Percentiles rank a stretch among this genome's conserved stretches.
Conservation (phyloP, 92 coral and sea anemone genomes). For the Pocillopora meandrina region DNA sequence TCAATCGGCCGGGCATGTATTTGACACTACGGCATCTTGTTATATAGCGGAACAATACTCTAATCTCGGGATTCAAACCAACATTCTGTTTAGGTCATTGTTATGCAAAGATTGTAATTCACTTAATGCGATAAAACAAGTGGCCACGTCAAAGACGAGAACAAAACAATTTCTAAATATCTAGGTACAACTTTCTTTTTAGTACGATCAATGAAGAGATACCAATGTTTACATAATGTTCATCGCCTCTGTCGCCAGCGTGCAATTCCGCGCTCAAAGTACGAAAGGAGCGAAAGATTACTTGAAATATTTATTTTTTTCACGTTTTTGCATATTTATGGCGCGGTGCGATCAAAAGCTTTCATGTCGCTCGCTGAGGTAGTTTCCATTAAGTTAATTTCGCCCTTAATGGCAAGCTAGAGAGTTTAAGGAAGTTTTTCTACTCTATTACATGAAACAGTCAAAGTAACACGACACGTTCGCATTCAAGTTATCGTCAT, state of each 20-base stretch:
- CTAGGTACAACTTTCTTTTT: slow-evolving; percentile 62
- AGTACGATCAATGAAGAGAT: slow-evolving; percentile 67
- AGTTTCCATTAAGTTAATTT: slow-evolving; percentile 40
- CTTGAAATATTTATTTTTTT: slow-evolving; percentile 69
- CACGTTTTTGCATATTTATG: slow-evolving; percentile 77
- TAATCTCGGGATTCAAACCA: slow-evolving; percentile 94
- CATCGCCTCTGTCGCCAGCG: slow-evolving; percentile 28
- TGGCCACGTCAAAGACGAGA: slow-evolving; percentile 88
- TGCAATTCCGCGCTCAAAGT: slow-evolving; percentile 36
- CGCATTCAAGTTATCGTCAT: slow-evolving; percentile 6
- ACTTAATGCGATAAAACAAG: slow-evolving; percentile 99
- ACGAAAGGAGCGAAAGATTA: slow-evolving; percentile 46
- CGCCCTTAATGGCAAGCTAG: slow-evolving; percentile 7
- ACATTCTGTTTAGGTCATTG: slow-evolving; percentile 87
- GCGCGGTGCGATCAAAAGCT: slow-evolving; percentile 70
- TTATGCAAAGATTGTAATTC: slow-evolving; percentile 99
- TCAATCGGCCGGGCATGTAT: slow-evolving; percentile 47
- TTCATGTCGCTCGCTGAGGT: slow-evolving; percentile 34
- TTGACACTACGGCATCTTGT: slow-evolving; percentile 63
- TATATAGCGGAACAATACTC: slow-evolving; percentile 77
- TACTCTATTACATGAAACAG: background rate
- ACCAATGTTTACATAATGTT: slow-evolving; percentile 72
- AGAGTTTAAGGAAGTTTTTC: background rate
- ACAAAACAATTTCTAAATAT: slow-evolving; percentile 97
- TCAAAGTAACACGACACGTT: slow-evolving; percentile 8